phyloP scores from a whole-genome alignment of 2,888 invertebrate species.

The Rhagonycha fulva region DNA sequence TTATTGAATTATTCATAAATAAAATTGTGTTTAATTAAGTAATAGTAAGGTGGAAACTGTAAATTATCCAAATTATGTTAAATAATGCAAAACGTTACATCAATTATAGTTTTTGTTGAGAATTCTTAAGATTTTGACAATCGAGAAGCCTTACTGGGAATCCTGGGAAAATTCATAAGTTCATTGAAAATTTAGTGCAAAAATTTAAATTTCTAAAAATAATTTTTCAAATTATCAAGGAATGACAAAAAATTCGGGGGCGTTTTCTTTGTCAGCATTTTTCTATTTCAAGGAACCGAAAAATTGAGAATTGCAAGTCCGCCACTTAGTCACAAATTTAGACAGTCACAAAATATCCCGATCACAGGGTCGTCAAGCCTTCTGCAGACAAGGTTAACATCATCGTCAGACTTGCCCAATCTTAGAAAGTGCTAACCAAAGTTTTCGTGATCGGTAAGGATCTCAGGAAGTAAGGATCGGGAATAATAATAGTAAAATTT shows the following conservation, averaged over 20 bases:
- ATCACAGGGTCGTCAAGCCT: not conserved
- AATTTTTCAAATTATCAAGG: too few relatives aligned
- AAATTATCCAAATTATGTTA: not conserved
- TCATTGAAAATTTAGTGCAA: not conserved
- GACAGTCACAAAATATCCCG: not conserved
- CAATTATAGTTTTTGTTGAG: not conserved
- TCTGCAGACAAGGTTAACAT: not conserved
- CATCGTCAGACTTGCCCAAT: not conserved
- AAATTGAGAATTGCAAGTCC: not conserved
- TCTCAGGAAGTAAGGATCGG: not conserved
- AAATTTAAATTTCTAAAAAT: too few relatives aligned
- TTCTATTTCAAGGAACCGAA: too few relatives aligned
- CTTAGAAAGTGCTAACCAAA: not conserved
- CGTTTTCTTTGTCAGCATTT: too few relatives aligned
- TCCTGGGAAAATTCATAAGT: not conserved
- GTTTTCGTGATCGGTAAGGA: not conserved
- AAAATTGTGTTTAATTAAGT: not conserved
- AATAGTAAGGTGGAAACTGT: not conserved
- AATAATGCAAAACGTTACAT: not conserved
- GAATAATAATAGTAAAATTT: too few relatives aligned
- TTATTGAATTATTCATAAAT: not conserved
- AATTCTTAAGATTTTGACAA: not conserved
- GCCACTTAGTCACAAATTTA: not conserved
- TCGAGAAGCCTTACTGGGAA: not conserved
- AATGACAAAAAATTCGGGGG: too few relatives aligned